A percentile compares a stretch with the other conserved stretches of the same genome.
Evolutionary conservation across 2,888 invertebrate species (phyloP).

Genomic region (Stratiomys singularior): DNA sequence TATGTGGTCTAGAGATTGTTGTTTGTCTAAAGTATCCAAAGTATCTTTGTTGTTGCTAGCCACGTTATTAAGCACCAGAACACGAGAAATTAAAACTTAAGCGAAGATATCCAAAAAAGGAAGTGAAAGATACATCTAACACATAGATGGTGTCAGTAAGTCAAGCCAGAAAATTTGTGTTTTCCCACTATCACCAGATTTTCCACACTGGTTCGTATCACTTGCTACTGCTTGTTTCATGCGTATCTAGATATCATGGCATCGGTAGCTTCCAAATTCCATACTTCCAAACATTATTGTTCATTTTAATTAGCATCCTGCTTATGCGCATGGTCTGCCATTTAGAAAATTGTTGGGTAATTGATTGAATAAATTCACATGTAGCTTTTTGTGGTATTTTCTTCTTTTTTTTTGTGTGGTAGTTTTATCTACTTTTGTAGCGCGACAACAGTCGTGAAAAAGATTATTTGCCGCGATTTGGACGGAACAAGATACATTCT

Average conservation of each 20-base stretch:
- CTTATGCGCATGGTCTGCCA: constrained; percentile 57
- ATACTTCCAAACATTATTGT: constrained; percentile 49
- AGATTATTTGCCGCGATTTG: background rate
- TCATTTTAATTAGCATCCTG: constrained; percentile 53
- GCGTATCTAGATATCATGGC: background rate
- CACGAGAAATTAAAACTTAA: background rate
- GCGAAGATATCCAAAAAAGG: background rate
- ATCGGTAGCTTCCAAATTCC: constrained; percentile 11
- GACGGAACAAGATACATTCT: background rate
- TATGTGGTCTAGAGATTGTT: constrained; percentile 1
- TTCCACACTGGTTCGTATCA: background rate
- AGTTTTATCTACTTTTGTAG: background rate
- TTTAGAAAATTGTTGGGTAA: constrained; percentile 57
- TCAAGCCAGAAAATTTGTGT: background rate
- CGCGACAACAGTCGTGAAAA: background rate
- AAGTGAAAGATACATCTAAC: background rate
- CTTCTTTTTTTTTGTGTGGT: constrained; percentile 2
- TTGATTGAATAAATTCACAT: constrained; percentile 54
- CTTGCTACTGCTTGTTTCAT: background rate
- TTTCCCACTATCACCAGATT: background rate
- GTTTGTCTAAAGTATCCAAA: background rate
- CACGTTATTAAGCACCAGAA: constrained; percentile 30
- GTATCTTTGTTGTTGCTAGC: constrained; percentile 43
- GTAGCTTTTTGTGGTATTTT: background rate
- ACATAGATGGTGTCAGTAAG: background rate